phyloP scores from a whole-genome alignment of 2,888 invertebrate genomes.

The Tenthredo notha region DNA sequence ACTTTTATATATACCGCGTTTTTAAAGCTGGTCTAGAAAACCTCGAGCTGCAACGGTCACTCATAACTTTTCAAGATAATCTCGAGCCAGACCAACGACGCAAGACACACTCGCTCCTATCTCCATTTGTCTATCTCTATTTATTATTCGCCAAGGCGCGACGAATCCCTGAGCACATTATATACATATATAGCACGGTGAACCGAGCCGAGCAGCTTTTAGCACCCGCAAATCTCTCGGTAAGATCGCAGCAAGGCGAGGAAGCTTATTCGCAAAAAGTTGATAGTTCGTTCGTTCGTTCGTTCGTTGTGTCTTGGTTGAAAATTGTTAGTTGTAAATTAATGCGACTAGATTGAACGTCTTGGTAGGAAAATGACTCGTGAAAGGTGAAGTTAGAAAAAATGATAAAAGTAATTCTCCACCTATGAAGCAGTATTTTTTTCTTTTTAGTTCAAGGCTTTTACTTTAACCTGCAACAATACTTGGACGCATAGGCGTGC shows the following conservation, averaged over 20 bases:
- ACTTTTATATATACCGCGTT: not conserved
- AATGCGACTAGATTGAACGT: not conserved
- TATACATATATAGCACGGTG: not conserved
- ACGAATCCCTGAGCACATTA: slow-evolving; percentile 40
- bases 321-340: slow-evolving; percentile 7
- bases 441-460: not conserved
- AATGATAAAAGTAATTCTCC: not conserved
- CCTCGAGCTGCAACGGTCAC: slow-evolving; percentile 62
- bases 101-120: slow-evolving; percentile 64
- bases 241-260: slow-evolving; percentile 18
- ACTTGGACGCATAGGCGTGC: slow-evolving; percentile 26
- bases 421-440: not conserved
- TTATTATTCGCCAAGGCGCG: slow-evolving; percentile 71
- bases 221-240: slow-evolving; percentile 26
- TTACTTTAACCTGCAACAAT: slow-evolving; percentile 1
- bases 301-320: not conserved
- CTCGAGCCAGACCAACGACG: slow-evolving; percentile 69
- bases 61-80: slow-evolving; percentile 76
- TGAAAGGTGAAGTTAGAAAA: not conserved
- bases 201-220: slow-evolving; percentile 33
- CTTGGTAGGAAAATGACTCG: not conserved
- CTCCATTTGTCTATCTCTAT: slow-evolving; percentile 72
- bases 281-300: too few relatives aligned
- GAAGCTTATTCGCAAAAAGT: not conserved
- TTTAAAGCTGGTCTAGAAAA: not conserved